Evolutionary conservation across 37 sponge, comb jelly and placozoan species (phyloP).

Genomic region (Ephydatia muelleri): DNA sequence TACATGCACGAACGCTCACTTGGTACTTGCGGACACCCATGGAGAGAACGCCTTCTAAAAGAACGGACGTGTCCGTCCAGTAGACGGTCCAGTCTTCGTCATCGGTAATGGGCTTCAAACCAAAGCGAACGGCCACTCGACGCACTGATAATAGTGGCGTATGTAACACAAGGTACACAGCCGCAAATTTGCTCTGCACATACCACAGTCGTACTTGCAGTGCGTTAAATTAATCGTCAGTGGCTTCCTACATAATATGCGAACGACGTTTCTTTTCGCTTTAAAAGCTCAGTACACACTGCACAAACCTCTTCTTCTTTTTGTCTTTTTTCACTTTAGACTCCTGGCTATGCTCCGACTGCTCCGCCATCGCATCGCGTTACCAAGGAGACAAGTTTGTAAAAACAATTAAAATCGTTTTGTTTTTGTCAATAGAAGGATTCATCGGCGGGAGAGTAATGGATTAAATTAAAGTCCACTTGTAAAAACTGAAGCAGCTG

Average conservation of each 20-base stretch:
- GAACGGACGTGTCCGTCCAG: slow-evolving; percentile 92
- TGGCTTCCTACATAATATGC: background rate
- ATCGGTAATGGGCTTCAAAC: slow-evolving; percentile 78
- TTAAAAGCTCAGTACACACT: background rate
- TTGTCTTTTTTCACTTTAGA: background rate
- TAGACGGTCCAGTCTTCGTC: slow-evolving; percentile 86
- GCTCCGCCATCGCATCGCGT: background rate
- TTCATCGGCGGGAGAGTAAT: slow-evolving; percentile 66
- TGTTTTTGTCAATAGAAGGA: slow-evolving; percentile 47
- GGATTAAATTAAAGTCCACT: slow-evolving; percentile 66
- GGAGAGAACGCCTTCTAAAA: slow-evolving; percentile 83
- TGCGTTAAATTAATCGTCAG: slow-evolving; percentile 75
- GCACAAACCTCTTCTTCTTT: background rate
- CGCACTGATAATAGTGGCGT: slow-evolving; percentile 60
- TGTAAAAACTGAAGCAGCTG: slow-evolving; percentile 58
- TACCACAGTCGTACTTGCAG: slow-evolving; percentile 97
- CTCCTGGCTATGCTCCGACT: background rate
- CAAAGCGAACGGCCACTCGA: slow-evolving; percentile 80
- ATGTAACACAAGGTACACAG: background rate
- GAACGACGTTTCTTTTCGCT: background rate
- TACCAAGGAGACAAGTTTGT: background rate
- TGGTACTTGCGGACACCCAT: slow-evolving; percentile 88
- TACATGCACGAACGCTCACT: slow-evolving; percentile 33
- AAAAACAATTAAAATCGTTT: background rate
- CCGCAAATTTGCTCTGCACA: slow-evolving; percentile 5